Conservation (phyloP, 2,888 invertebrate species). For the Stenotaenia linearis region DNA sequence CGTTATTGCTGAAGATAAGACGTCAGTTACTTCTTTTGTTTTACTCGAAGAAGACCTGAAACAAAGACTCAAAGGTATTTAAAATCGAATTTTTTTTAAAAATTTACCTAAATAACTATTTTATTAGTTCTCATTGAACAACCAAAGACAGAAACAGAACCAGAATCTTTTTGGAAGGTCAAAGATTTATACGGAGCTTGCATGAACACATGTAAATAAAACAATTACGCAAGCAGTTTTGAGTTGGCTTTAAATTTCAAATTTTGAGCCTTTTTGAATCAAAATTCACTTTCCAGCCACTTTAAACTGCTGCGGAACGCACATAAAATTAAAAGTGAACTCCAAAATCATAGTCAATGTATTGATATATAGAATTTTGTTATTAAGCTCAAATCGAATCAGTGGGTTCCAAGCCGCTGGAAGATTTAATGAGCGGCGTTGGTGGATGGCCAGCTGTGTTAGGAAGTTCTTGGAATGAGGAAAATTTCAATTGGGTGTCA, state of each 20-base stretch:
- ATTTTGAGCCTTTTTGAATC: too few relatives aligned
- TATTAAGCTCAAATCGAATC: constrained; percentile 7
- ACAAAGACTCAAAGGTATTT: neutral
- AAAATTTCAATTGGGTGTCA: constrained; percentile 70
- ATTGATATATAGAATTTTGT: constrained; percentile 15
- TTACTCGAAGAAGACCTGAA: constrained; percentile 15
- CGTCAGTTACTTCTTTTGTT: constrained; percentile 30
- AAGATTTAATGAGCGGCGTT: constrained; percentile 62
- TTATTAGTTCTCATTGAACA: constrained; percentile 32
- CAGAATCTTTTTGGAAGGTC: constrained; percentile 66
- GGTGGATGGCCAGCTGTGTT: constrained; percentile 93
- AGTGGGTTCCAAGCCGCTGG: constrained; percentile 63
- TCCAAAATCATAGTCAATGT: neutral
- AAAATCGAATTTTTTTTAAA: neutral
- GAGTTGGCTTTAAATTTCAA: neutral
- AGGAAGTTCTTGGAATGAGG: constrained; percentile 63
- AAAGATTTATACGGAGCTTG: constrained; percentile 80
- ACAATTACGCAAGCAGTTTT: neutral
- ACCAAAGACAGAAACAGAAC: constrained; percentile 42
- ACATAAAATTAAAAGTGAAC: neutral
- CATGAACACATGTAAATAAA: constrained; percentile 76
- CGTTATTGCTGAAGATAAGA: constrained; percentile 58
- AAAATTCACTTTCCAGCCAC: neutral
- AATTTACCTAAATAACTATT: neutral
- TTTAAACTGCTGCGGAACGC: neutral